Percentiles rank a stretch among this genome's conserved stretches.
Evolutionary conservation across 2,113 vertebrate species (phyloP).

Genomic region (Thamnaconus septentrionalis): DNA sequence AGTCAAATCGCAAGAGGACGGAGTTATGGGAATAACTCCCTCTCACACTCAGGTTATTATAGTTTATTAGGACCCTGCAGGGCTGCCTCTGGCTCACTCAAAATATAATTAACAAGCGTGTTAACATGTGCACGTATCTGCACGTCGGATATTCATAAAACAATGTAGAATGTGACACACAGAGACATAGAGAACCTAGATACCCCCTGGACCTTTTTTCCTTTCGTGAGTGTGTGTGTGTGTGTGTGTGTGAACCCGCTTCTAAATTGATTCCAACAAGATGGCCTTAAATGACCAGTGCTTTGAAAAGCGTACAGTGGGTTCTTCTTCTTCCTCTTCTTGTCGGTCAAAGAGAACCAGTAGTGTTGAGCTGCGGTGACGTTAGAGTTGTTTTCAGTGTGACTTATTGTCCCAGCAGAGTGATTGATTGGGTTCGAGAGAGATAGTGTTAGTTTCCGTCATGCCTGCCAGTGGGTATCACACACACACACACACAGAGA

Average conservation of each 20-base stretch:
- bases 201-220: no score
- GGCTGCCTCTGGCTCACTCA: slow-evolving; percentile 18
- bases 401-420: slow-evolving; percentile 61
- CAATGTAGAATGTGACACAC: no score
- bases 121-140: no score
- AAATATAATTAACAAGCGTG: slow-evolving; percentile 24
- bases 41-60: slow-evolving; percentile 10
- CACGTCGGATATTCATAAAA: no score
- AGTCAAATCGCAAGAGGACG: slow-evolving; percentile 40
- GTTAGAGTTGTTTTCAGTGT: slow-evolving; percentile 52
- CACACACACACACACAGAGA: slow-evolving; percentile 40
- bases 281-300: no score
- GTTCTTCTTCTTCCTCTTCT: no score
- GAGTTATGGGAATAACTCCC: slow-evolving; percentile 36
- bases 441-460: slow-evolving; percentile 54
- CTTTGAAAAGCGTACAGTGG: no score
- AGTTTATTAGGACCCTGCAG: slow-evolving; percentile 21
- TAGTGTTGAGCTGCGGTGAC: slow-evolving; percentile 38
- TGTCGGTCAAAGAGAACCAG: slow-evolving; percentile 26
- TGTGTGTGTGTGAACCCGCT: no score
- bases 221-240: no score
- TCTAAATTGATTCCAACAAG: no score
- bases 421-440: slow-evolving; percentile 54
- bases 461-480: slow-evolving; percentile 45
- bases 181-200: no score